Evolutionary conservation across 2,113 vertebrate species (phyloP).

Genomic region (Callopanchax toddi): DNA sequence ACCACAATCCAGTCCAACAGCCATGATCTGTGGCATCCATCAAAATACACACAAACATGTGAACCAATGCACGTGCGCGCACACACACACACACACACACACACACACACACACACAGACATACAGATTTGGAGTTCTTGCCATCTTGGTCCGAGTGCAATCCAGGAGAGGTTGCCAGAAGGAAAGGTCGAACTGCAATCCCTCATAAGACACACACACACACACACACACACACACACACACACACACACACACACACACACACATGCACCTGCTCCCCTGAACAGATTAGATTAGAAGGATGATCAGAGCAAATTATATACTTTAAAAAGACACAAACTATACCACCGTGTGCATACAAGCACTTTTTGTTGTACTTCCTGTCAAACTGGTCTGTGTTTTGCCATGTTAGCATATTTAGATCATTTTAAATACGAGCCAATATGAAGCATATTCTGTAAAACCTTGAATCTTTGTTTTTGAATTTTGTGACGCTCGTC

Average conservation of each 20-base stretch:
- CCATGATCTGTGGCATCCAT: constrained; percentile 66
- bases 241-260: constrained; percentile 13
- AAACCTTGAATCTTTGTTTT: too few relatives aligned
- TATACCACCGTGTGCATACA: too few relatives aligned
- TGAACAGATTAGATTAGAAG: constrained; percentile 8
- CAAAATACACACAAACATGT: constrained; percentile 28
- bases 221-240: constrained; percentile 25
- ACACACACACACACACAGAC: constrained; percentile 26
- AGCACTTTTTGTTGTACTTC: too few relatives aligned
- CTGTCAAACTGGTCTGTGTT: too few relatives aligned
- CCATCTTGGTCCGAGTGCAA: constrained; percentile 64
- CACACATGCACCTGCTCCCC: constrained; percentile 57
- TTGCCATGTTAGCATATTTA: too few relatives aligned
- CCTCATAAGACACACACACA: constrained; percentile 40
- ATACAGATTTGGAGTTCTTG: constrained; percentile 44
- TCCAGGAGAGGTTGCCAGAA: constrained; percentile 66
- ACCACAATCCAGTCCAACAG: constrained; percentile 58
- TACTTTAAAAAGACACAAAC: too few relatives aligned
- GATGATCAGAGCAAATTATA: too few relatives aligned
- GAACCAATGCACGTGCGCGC: background rate
- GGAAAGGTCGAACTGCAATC: constrained; percentile 66
- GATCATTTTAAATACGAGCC: too few relatives aligned
- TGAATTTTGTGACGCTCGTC: too few relatives aligned
- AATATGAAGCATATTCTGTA: too few relatives aligned
- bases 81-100: constrained; percentile 3